Evolutionary conservation across 2,113 vertebrate species (phyloP).

Genomic region (Emydocephalus ijimae): DNA sequence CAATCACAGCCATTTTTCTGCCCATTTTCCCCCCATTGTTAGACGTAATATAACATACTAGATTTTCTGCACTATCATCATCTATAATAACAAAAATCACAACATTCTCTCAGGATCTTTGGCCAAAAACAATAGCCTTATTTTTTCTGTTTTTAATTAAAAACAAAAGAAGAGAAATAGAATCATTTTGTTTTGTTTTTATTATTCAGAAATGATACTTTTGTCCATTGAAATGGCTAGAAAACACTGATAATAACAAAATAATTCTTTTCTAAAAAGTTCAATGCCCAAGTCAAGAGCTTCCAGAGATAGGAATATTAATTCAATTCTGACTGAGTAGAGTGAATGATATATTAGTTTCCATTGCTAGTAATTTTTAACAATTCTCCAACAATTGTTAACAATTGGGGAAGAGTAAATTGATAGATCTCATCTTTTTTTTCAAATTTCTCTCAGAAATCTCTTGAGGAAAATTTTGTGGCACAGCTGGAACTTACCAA

Average conservation of each 20-base stretch:
- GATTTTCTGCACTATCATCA: too few relatives aligned
- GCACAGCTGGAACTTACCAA: not conserved
- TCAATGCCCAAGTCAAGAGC: not conserved
- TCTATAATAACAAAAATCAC: too few relatives aligned
- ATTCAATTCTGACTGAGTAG: not conserved
- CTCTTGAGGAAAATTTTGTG: not conserved
- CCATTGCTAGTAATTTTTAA: not conserved
- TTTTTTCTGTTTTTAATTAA: not conserved
- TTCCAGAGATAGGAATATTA: not conserved
- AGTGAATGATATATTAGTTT: not conserved
- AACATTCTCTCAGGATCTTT: too few relatives aligned
- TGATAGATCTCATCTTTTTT: slow-evolving; percentile 12
- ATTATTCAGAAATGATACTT: not conserved
- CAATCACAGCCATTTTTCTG: too few relatives aligned
- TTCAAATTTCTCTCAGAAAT: not conserved
- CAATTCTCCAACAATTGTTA: not conserved
- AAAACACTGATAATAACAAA: not conserved
- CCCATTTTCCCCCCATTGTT: too few relatives aligned
- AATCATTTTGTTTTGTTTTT: not conserved
- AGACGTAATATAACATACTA: too few relatives aligned
- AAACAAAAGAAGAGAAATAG: not conserved
- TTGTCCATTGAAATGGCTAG: not conserved
- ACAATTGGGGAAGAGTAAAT: not conserved
- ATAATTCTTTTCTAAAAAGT: not conserved
- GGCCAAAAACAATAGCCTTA: not conserved